These are phyloP conservation scores for Alviniconcha strummeri DNA, from an alignment of 2,888 invertebrate species.

Conservation along the genomic window DNA sequence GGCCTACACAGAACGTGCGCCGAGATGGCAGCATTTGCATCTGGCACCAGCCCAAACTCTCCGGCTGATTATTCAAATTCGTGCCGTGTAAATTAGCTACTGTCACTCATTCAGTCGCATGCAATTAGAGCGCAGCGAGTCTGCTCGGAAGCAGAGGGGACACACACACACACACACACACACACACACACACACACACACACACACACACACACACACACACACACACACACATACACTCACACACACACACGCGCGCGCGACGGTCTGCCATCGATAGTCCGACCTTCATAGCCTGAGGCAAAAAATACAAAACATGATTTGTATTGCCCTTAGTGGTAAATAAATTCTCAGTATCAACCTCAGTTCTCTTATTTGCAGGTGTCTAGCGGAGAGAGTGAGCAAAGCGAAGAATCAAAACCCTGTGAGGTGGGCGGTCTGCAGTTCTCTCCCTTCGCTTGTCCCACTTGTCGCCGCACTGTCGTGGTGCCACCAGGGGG, in stretches of 20 bases:
- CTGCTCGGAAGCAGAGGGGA: neutral
- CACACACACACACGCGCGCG: neutral
- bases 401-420: neutral
- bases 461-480: constrained; percentile 1
- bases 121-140: too few species aligned
- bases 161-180: neutral
- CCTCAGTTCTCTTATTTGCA: neutral
- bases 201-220: neutral
- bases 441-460: neutral
- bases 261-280: neutral
- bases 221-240: neutral
- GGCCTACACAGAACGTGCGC: too few species aligned
- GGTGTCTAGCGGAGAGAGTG: neutral
- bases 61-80: neutral
- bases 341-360: neutral
- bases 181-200: neutral
- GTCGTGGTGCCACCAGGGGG: constrained; percentile 5
- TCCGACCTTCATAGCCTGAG: neutral
- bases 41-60: neutral
- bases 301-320: neutral
- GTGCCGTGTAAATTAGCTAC: too few species aligned
- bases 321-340: neutral
- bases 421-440: neutral
- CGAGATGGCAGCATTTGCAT: too few species aligned
- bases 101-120: too few species aligned